Evolutionary conservation across 2,888 invertebrate genomes (phyloP).

Genomic region (Biston stratarius): DNA sequence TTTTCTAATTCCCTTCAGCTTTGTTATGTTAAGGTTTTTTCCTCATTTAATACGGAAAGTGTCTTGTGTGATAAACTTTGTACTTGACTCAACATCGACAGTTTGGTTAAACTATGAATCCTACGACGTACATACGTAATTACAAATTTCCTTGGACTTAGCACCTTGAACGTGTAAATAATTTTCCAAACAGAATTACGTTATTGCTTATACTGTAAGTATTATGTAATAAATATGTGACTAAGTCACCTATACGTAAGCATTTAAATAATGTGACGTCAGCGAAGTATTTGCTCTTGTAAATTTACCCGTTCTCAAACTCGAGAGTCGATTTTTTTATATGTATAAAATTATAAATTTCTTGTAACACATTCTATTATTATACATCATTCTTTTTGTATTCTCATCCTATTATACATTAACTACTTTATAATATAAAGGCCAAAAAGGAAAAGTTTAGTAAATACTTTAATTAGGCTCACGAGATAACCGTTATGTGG

Average conservation of each 20-base stretch:
- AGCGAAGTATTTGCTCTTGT: neutral
- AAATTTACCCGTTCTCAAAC: neutral
- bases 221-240: neutral
- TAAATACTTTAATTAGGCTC: too few species aligned
- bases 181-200: conserved; percentile 7
- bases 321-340: neutral
- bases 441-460: too few species aligned
- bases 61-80: too few species aligned
- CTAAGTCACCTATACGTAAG: neutral
- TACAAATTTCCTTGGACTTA: conserved; percentile 16
- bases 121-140: neutral
- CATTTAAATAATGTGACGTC: neutral
- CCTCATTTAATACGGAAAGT: too few species aligned
- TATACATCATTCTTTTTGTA: too few species aligned
- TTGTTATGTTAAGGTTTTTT: too few species aligned
- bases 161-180: conserved; percentile 9
- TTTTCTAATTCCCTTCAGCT: too few species aligned
- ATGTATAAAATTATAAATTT: neutral
- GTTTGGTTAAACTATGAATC: too few species aligned
- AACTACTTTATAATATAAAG: too few species aligned
- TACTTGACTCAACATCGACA: too few species aligned
- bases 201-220: neutral
- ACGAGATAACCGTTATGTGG: too few species aligned
- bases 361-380: neutral
- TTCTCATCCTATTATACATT: too few species aligned